Evolutionary conservation across 2,797 vertebrate species (phyloP).

Genomic region (Bufotes viridis): DNA sequence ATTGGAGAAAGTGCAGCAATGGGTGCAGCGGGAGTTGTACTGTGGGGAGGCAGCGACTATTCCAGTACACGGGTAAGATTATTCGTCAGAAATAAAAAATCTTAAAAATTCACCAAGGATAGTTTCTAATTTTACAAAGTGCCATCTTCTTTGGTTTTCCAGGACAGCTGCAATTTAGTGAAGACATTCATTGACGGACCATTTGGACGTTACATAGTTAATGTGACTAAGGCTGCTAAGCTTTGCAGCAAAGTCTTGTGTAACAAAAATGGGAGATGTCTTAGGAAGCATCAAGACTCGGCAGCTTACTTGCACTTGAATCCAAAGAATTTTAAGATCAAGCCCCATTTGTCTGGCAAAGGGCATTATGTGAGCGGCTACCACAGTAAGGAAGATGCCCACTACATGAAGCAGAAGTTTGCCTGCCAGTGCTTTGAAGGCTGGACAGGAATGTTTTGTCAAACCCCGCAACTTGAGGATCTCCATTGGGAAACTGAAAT

Average conservation of each 20-base stretch:
- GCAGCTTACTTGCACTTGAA: conserved; percentile 83
- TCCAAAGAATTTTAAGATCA: conserved; percentile 78
- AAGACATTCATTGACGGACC: conserved; percentile 82
- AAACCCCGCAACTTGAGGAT: conserved; percentile 73
- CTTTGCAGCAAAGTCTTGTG: conserved; percentile 89
- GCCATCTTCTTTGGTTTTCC: conserved; percentile 16
- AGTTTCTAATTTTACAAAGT: background rate
- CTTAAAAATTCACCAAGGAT: background rate
- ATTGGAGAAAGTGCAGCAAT: conserved; percentile 75
- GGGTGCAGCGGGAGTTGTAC: conserved; percentile 74
- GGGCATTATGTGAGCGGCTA: conserved; percentile 77
- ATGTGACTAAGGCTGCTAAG: conserved; percentile 88
- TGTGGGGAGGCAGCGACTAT: conserved; percentile 77
- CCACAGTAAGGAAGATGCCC: conserved; percentile 73
- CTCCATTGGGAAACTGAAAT: conserved; percentile 11
- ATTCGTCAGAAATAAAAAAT: background rate
- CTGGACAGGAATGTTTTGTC: conserved; percentile 87
- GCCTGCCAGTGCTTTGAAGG: conserved; percentile 88
- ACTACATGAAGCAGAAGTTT: conserved; percentile 86
- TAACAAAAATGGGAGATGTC: conserved; percentile 86
- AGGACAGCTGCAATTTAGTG: conserved; percentile 85
- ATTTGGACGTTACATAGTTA: conserved; percentile 86
- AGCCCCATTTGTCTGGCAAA: conserved; percentile 53
- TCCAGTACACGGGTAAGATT: conserved; percentile 72
- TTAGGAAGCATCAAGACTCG: conserved; percentile 80